Evolutionary conservation across 2,113 vertebrate genomes (phyloP).

Genomic region (Gavialis gangeticus): DNA sequence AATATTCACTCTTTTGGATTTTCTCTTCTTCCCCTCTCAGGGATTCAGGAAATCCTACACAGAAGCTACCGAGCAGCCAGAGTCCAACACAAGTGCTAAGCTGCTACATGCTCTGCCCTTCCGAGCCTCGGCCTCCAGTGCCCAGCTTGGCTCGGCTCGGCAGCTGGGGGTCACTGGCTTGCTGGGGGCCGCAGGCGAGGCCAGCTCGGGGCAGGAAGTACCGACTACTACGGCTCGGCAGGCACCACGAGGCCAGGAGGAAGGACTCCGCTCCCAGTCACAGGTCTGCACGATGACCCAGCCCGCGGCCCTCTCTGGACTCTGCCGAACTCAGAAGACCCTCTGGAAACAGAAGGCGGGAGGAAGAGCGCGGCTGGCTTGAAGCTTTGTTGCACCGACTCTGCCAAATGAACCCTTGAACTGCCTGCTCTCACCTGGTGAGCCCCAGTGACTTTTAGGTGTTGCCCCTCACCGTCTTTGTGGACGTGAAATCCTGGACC

Average conservation of each 20-base stretch:
- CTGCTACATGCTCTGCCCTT: neutral
- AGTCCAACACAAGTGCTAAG: neutral
- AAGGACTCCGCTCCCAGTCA: neutral
- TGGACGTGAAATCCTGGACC: neutral
- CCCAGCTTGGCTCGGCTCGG: accelerated
- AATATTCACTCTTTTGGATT: neutral
- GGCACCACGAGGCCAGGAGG: neutral
- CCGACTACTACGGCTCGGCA: no score
- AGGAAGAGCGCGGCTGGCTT: neutral
- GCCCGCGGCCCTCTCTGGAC: neutral
- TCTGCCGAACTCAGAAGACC: neutral
- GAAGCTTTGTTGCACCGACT: neutral
- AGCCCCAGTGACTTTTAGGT: neutral
- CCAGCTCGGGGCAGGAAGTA: neutral
- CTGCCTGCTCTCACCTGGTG: neutral
- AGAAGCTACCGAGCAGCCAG: neutral
- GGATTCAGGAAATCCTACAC: neutral
- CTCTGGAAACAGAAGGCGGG: neutral
- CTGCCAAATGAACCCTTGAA: neutral
- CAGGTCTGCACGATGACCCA: neutral
- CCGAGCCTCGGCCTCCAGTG: accelerated
- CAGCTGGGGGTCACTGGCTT: neutral
- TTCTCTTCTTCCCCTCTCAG: neutral
- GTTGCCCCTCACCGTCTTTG: no score
- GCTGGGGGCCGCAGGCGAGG: neutral